These are phyloP conservation scores for Melinaea menophilus DNA, from an alignment of 2,888 invertebrate species.

Conservation along the genomic window DNA sequence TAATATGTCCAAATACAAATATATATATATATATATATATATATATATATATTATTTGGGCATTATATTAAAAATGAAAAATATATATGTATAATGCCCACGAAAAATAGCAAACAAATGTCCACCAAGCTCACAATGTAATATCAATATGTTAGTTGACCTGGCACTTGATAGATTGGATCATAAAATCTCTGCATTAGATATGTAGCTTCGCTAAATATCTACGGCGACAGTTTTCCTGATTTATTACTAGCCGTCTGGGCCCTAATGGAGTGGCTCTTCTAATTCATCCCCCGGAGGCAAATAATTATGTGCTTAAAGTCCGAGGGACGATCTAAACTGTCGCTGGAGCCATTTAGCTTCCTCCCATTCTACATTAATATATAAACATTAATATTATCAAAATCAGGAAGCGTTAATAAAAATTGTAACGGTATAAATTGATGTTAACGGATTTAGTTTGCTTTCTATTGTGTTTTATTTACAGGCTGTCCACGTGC, in stretches of 20 bases:
- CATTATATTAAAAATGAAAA: too few species aligned
- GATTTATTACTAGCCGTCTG: slow-evolving; percentile 54
- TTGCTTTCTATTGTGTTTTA: slow-evolving; percentile 63
- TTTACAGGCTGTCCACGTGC: slow-evolving; percentile 65
- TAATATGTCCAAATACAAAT: too few species aligned
- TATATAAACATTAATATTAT: too few species aligned
- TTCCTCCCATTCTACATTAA: neutral
- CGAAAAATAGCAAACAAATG: too few species aligned
- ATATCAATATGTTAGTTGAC: too few species aligned
- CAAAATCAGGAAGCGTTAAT: too few species aligned
- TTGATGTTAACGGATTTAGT: slow-evolving; percentile 34
- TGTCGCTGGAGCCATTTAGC: slow-evolving; percentile 8
- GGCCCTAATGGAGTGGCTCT: slow-evolving; percentile 5
- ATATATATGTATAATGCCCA: too few species aligned
- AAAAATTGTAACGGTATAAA: neutral
- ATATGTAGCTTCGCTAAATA: neutral
- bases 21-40: too few species aligned
- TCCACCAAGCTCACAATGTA: too few species aligned
- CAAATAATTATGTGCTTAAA: slow-evolving; percentile 52
- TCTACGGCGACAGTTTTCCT: slow-evolving; percentile 46
- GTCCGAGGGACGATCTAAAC: slow-evolving; percentile 32
- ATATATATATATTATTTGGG: too few species aligned
- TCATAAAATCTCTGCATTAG: neutral
- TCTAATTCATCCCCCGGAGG: slow-evolving; percentile 43
- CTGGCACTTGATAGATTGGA: too few species aligned